Percentiles rank a stretch among this genome's conserved stretches.
Conservation (phyloP, 2,888 invertebrate genomes). For the Aelia acuminata region DNA sequence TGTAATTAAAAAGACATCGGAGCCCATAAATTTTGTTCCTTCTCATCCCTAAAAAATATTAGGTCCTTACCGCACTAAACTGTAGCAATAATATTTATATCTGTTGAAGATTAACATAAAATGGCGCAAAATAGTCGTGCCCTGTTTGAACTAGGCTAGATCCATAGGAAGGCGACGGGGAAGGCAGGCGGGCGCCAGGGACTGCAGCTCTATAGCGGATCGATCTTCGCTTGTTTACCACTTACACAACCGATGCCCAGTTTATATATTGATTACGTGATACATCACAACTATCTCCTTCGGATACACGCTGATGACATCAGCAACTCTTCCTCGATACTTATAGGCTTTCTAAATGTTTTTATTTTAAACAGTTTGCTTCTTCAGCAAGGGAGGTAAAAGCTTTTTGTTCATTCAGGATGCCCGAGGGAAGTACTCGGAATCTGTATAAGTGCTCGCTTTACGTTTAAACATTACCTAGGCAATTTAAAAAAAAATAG, state of each 20-base stretch:
- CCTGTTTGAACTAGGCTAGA: neutral
- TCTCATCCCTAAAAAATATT: no score
- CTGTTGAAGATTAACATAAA: neutral
- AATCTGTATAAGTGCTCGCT: no score
- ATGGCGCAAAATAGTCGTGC: neutral
- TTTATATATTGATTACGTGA: neutral
- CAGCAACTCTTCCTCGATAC: neutral
- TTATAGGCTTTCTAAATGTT: neutral
- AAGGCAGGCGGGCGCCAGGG: neutral
- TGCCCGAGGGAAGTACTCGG: no score
- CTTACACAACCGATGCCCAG: neutral
- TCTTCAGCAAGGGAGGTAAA: no score
- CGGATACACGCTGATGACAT: neutral
- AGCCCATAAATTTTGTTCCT: no score
- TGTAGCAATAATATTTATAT: no score
- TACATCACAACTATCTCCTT: neutral
- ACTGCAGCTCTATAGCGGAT: constrained; percentile 20
- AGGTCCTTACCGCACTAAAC: no score
- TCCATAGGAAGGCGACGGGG: neutral
- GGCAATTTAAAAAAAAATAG: no score
- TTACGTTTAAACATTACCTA: no score
- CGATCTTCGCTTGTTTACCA: constrained; percentile 19
- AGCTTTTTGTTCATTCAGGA: no score
- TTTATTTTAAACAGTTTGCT: neutral
- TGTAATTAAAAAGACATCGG: no score